These are phyloP conservation scores for Mamestra configurata DNA, from an alignment of 1,140 invertebrate species.

Conservation along the genomic window DNA sequence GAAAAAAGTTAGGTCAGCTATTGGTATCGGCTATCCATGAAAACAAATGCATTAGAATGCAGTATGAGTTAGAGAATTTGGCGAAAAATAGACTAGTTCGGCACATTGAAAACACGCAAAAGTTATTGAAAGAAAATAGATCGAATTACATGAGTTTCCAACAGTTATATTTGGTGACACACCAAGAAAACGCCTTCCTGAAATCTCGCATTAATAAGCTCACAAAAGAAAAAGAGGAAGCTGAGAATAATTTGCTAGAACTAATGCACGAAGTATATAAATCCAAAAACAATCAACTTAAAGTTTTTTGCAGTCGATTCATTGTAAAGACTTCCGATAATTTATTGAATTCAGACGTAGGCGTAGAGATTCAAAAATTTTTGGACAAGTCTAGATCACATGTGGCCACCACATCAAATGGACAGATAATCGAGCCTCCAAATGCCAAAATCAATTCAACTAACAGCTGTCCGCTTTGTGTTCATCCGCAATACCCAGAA, in stretches of 20 bases:
- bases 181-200: conserved; percentile 78
- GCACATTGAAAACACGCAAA: conserved; percentile 71
- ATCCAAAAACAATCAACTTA: conserved; percentile 74
- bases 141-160: conserved; percentile 73
- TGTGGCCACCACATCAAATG: conserved; percentile 6
- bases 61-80: conserved; percentile 70
- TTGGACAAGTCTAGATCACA: conserved; percentile 58
- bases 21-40: conserved; percentile 71
- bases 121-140: conserved; percentile 72
- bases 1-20: conserved; percentile 70
- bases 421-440: conserved; percentile 14
- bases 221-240: conserved; percentile 70
- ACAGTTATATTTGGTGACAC: conserved; percentile 73
- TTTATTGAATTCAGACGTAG: conserved; percentile 73
- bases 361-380: conserved; percentile 72
- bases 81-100: conserved; percentile 70
- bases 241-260: conserved; percentile 71
- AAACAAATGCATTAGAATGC: conserved; percentile 75
- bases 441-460: conserved; percentile 5
- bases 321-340: conserved; percentile 74
- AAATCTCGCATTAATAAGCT: conserved; percentile 72
- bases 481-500: conserved; percentile 47
- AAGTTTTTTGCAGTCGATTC: conserved; percentile 73
- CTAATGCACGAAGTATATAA: conserved; percentile 75
- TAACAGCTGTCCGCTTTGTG: conserved; percentile 20